These are phyloP conservation scores for Agrochola circellaris DNA, from an alignment of 2,888 invertebrate species.

Conservation along the genomic window DNA sequence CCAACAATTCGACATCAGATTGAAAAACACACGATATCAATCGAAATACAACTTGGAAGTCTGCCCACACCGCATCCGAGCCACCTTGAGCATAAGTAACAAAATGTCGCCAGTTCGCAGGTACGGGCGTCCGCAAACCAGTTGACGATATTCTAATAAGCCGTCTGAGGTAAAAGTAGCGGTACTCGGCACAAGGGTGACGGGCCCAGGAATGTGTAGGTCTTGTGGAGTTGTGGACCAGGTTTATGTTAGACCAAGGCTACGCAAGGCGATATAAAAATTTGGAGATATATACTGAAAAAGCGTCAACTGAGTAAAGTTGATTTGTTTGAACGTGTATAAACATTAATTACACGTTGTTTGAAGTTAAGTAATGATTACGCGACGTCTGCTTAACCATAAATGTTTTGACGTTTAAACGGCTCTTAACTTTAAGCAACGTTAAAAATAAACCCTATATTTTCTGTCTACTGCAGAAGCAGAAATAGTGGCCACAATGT, in stretches of 20 bases:
- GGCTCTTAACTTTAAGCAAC: background rate
- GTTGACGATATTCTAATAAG: slow-evolving; percentile 66
- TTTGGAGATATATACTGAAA: too few relatives aligned
- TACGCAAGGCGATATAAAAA: background rate
- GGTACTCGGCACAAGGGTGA: slow-evolving; percentile 58
- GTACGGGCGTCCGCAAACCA: slow-evolving; percentile 57
- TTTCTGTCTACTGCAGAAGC: background rate
- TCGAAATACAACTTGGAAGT: slow-evolving; percentile 18
- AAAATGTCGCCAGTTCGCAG: slow-evolving; percentile 50
- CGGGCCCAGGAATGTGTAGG: slow-evolving; percentile 57
- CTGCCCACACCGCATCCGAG: slow-evolving; percentile 36
- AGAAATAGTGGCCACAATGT: background rate
- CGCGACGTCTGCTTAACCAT: too few relatives aligned
- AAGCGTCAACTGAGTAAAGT: too few relatives aligned
- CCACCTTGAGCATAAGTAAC: slow-evolving; percentile 42
- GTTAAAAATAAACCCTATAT: background rate
- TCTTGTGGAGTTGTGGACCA: slow-evolving; percentile 25
- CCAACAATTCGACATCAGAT: slow-evolving; percentile 26
- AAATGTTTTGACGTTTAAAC: background rate
- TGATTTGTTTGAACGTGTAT: background rate
- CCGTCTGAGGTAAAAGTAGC: slow-evolving; percentile 60
- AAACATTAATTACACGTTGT: too few relatives aligned
- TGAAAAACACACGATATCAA: slow-evolving; percentile 16
- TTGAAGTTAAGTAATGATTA: background rate
- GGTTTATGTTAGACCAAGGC: slow-evolving; percentile 21